Evolutionary conservation across 2,888 invertebrate species (phyloP), one percentile per base, ranked within the genome.

Genomic region (Tipula unca): DNA sequence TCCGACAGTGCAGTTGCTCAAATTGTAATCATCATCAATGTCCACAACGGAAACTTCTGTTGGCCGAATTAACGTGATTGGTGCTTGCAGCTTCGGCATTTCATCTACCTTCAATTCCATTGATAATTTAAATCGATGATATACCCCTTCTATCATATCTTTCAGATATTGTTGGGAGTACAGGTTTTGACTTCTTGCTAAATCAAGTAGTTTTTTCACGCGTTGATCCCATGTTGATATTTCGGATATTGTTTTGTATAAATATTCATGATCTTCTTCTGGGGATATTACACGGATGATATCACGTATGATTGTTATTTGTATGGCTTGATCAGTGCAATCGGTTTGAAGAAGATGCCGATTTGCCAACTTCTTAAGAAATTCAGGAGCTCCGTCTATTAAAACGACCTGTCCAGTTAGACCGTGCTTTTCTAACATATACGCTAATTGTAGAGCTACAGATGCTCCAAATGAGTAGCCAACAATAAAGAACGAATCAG

Each of bases 381-480:
- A 94, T 39, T 94, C 93, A 0, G 96, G 96, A 0, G 95, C 93
- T 13, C 98, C 97, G 89, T 98, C 98, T 85, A 99, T 92, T 14
- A 97, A 92, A 88, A 95, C 91, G 1, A 96, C 88, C 69, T 92
- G 91, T 2, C 95, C 96, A 14, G 89, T 91, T 85, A 92, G 91
- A 87, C 95, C 95, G 88, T 93, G 91, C 5, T 90, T 91, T 90
- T 97, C 96, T 48, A 98, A 91, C 88, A 93, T 92, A 8, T 93
- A 91, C 3, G 94, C 95, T 86, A 98, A 91, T 89, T 97, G 96
- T 86, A 98, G 90, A 0, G 95, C 95, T 25, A 97, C 92, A 29
- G 95, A 90, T 0, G 95, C 92, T 83, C 99, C 99, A 89, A 94
- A 98, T 14, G 98, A 99, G 91, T 99, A 98, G 0, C 96, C 98